phyloP scores from a whole-genome alignment of 2,113 vertebrate genomes.

The Melanostigma gelatinosum region DNA sequence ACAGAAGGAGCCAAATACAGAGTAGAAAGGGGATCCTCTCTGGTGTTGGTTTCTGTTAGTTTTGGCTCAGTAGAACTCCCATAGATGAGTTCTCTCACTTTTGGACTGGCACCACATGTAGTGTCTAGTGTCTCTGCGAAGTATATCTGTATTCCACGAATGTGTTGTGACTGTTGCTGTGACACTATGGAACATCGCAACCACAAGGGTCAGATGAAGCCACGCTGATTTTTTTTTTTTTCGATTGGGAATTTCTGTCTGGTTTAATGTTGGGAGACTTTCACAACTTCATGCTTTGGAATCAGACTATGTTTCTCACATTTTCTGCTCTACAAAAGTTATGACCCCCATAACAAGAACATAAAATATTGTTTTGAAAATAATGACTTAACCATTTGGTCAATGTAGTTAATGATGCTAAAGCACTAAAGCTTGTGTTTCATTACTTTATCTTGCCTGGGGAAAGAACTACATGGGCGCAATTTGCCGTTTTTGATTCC shows the following conservation, averaged over 20 bases:
- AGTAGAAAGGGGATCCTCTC: conserved; percentile 42
- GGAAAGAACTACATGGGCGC: background rate
- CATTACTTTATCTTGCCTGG: background rate
- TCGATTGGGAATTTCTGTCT: conserved; percentile 15
- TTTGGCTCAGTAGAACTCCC: conserved; percentile 25
- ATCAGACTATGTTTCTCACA: conserved; percentile 4
- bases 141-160: conserved; percentile 9
- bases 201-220: conserved; percentile 18
- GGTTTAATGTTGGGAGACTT: conserved; percentile 26
- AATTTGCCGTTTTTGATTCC: background rate
- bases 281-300: conserved; percentile 22
- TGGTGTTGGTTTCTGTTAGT: conserved; percentile 35
- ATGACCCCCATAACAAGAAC: background rate
- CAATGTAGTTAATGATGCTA: background rate
- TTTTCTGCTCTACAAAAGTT: conserved; percentile 28
- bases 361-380: conserved; percentile 24
- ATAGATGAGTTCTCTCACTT: conserved; percentile 3
- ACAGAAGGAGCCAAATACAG: conserved; percentile 36
- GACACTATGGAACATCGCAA: conserved; percentile 46
- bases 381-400: background rate
- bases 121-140: conserved; percentile 23
- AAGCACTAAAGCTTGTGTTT: background rate
- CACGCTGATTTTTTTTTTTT: background rate
- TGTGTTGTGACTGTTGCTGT: conserved; percentile 51
- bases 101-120: conserved; percentile 28